phyloP scores from a whole-genome alignment of 1,140 invertebrate species.

The Bombus difficillimus region DNA sequence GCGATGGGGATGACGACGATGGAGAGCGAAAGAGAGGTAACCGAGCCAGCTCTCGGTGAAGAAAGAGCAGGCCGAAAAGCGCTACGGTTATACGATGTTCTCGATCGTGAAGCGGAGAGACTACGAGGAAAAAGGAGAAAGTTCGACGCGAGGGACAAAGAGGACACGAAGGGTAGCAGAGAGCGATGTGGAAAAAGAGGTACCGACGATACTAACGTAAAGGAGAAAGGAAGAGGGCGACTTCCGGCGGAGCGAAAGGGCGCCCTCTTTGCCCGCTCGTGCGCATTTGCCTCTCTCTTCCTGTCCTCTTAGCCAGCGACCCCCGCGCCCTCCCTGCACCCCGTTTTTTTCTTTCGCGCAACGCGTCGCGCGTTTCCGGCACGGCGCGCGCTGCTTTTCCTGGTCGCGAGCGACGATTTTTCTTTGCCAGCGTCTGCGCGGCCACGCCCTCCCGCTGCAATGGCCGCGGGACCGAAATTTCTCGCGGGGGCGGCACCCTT shows the following conservation, averaged over 20 bases:
- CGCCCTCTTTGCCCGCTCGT: conserved; percentile 63
- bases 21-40: conserved; percentile 28
- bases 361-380: conserved; percentile 48
- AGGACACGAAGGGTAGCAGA: background rate
- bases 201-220: background rate
- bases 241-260: conserved; percentile 57
- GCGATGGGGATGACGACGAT: conserved; percentile 32
- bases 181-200: background rate
- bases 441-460: conserved; percentile 79
- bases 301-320: conserved; percentile 58
- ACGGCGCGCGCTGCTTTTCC: conserved; percentile 65
- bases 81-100: background rate
- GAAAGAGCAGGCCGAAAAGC: conserved; percentile 21
- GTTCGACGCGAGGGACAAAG: background rate
- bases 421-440: conserved; percentile 79
- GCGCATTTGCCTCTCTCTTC: conserved; percentile 71
- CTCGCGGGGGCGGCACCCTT: conserved; percentile 74
- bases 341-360: conserved; percentile 61
- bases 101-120: conserved; percentile 13
- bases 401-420: conserved; percentile 70
- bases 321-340: background rate
- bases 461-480: conserved; percentile 76
- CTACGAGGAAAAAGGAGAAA: too few species aligned
- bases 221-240: conserved; percentile 2
- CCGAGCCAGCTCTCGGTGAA: background rate